Percentiles rank a stretch among this genome's conserved stretches.
These are phyloP conservation scores for Penaeus vannamei DNA, from an alignment of 1,140 invertebrate genomes.

Conservation along the genomic window DNA sequence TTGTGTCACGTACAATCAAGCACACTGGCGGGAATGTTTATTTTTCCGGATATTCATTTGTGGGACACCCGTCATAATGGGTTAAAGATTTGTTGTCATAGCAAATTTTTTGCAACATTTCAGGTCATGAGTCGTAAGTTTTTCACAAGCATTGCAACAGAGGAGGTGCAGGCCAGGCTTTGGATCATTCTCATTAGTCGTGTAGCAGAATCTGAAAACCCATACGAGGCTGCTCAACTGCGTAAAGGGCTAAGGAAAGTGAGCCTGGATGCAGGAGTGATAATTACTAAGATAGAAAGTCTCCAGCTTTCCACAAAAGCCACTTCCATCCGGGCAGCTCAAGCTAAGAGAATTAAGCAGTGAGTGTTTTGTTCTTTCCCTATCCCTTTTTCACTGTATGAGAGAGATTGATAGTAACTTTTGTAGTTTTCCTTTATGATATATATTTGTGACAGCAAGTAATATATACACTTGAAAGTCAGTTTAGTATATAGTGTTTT, in stretches of 20 bases:
- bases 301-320: conserved; percentile 40
- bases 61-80: too few species aligned
- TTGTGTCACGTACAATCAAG: too few species aligned
- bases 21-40: too few species aligned
- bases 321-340: conserved; percentile 37
- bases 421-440: too few species aligned
- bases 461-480: too few species aligned
- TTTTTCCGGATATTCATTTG: too few species aligned
- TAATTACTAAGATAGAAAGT: conserved; percentile 38
- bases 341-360: conserved; percentile 38
- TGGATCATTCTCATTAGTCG: conserved; percentile 48
- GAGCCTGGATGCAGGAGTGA: conserved; percentile 36
- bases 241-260: conserved; percentile 44
- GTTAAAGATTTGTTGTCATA: background rate
- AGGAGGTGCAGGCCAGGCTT: conserved; percentile 16
- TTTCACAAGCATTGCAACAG: conserved; percentile 31
- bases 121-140: conserved; percentile 52
- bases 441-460: too few species aligned
- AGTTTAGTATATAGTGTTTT: too few species aligned
- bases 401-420: too few species aligned
- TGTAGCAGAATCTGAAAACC: conserved; percentile 42
- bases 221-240: conserved; percentile 29
- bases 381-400: too few species aligned
- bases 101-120: background rate
- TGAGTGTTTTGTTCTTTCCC: background rate